Conservation (phyloP, 1,140 invertebrate species). For the Drosophila grimshawi region DNA sequence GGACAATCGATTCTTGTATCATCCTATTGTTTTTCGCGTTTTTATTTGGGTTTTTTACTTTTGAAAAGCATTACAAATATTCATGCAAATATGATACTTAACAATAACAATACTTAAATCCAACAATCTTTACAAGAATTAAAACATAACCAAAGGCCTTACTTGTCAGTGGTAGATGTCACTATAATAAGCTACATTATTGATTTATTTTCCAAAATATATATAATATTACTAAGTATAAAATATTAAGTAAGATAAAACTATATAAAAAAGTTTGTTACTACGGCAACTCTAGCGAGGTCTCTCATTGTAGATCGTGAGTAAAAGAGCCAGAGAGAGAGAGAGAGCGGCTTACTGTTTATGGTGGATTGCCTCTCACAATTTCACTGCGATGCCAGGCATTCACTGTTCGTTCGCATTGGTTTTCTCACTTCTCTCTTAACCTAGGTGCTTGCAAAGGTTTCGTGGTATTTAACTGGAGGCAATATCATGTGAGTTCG, state of each 20-base stretch:
- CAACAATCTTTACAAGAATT: no score
- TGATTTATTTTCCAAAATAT: no score
- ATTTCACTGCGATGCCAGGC: slow-evolving; percentile 1
- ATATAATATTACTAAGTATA: no score
- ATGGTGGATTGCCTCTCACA: slow-evolving; percentile 10
- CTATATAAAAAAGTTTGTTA: not conserved
- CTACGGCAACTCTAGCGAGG: not conserved
- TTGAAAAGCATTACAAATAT: no score
- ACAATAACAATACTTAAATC: no score
- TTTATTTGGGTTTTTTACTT: no score
- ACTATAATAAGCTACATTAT: no score
- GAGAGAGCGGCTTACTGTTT: not conserved
- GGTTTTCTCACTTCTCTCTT: not conserved
- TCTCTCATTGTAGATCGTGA: not conserved
- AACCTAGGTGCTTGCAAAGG: not conserved
- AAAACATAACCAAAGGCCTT: no score
- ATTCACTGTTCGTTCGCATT: not conserved
- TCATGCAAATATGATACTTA: no score
- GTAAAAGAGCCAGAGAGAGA: not conserved
- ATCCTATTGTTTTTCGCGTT: not conserved
- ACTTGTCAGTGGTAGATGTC: no score
- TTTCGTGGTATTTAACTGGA: no score
- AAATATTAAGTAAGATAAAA: not conserved
- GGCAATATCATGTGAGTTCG: not conserved
- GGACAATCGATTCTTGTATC: no score